Percentiles rank a stretch among this genome's conserved stretches.
These are phyloP conservation scores for Drosophila bocki DNA, from an alignment of 1,140 invertebrate species.

Conservation along the genomic window DNA sequence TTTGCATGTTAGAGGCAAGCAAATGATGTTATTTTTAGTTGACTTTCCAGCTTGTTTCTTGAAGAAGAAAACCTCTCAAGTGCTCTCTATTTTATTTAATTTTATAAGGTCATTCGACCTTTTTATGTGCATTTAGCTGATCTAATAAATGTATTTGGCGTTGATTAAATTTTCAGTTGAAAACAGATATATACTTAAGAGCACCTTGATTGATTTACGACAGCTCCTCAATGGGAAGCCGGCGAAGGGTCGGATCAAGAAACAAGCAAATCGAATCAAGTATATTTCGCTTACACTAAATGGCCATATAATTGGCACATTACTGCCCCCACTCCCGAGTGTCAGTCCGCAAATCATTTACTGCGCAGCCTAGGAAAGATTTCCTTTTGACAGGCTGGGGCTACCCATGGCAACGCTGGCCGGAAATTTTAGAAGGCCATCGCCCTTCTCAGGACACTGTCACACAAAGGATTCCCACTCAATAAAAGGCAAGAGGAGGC, in stretches of 20 bases:
- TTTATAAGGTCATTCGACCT: background rate
- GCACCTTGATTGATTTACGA: slow-evolving; percentile 34
- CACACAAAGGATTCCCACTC: slow-evolving; percentile 36
- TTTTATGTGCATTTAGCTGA: background rate
- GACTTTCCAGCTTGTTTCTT: background rate
- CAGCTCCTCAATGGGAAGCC: slow-evolving; percentile 20
- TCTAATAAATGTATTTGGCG: slow-evolving; percentile 3
- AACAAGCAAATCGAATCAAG: slow-evolving; percentile 34
- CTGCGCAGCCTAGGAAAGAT: slow-evolving; percentile 20
- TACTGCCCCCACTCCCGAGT: slow-evolving; percentile 19
- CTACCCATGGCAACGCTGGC: slow-evolving; percentile 27
- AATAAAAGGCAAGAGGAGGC: slow-evolving; percentile 21
- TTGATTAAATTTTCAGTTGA: slow-evolving; percentile 4
- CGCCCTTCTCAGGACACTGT: slow-evolving; percentile 14
- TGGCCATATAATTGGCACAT: slow-evolving; percentile 65
- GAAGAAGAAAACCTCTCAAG: background rate
- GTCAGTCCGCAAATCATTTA: slow-evolving; percentile 35
- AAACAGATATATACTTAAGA: background rate
- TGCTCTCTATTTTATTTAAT: background rate
- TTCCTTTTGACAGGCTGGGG: slow-evolving; percentile 10
- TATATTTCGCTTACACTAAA: slow-evolving; percentile 45
- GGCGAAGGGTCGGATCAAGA: background rate
- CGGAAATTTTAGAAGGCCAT: slow-evolving; percentile 36
- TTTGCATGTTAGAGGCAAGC: slow-evolving; percentile 2
- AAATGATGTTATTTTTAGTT: slow-evolving; percentile 12